Evolutionary conservation across 2,888 invertebrate genomes (phyloP), one percentile per base, ranked within the genome.

Genomic region (Mongoloraphidia duomilia): DNA sequence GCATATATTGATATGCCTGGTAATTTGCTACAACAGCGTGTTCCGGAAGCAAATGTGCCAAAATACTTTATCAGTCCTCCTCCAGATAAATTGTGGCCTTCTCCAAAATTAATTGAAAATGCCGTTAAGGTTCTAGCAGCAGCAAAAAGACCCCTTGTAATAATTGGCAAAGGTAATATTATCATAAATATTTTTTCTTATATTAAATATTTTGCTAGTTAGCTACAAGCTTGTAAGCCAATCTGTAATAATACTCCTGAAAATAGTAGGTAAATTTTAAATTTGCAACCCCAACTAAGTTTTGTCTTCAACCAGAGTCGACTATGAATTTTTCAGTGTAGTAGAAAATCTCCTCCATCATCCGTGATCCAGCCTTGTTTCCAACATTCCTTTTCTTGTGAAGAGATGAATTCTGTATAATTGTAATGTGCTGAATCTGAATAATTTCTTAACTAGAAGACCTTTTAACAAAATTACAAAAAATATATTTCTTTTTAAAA

Each of bases 1-100:
- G 74, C 81, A 9, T 96, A 96, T 66, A 72, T 97, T 51, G 96
- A 97, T 65, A 80, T 96, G 63, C 90, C 95, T 0, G 94, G 87
- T 17, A 93, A 93, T 53, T 63, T 91, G 39, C 69, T 91, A 38
- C 75, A 73, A 61, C 78, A 73, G 14, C 66, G 63, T 37, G 64
- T 72, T 13, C 55, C 65, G 4, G 63, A 63, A 53, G 55, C 63
- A 17, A 58, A 61, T 9, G 60, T 68, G 0, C 56, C 71, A 13
- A 63, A 68, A 47, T 71, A 70, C 50, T 75, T 77, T 60, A 65
- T 67, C 11, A 64, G 73, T 0, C 77, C 80, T 1, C 73, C 80
- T 2, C 73, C 87, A 8, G 83, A 82, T 0, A 62, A 77, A 1
- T 73, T 79, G 0, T 78, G 79, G 61, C 92, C 95, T 0, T 77